Base-by-base conservation (phyloP, 2,113 vertebrate species). In the Gorsachius goisagi region DNA sequence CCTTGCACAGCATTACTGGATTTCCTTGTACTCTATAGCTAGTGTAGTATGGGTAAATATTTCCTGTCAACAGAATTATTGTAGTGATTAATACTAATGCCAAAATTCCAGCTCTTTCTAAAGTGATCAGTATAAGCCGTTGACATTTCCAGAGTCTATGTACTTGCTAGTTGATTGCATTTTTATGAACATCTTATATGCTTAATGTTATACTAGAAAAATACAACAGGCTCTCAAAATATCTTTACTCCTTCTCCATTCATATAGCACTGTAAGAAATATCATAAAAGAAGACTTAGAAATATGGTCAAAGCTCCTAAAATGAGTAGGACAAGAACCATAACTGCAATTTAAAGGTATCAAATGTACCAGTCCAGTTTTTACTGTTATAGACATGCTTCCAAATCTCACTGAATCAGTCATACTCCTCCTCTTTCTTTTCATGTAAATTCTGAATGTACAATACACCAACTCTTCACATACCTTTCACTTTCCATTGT, bases 81-180 rank as follows among this genome's bases (percentile, higher is more conserved):
- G 37, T 9, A 35, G 6, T 92, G 56, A 89, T 96, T 93, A 95
- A 88, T 77, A 67, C 19, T 59, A 92, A 72, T 1, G 5, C 67
- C 30, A 93, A 75, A 89, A 88, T 89, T 89, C 68, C 59, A 84
- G 32, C 16, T 89, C 23, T 96, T 93, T 94, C 88, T 82, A 85
- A 95, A 96, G 47, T 64, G 84, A 88, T 90, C 60, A 53, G 60
- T 83, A 37, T n/a, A 82, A 92, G 81, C 3, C 0, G 59, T 28
- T 96, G 92, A 92, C 87, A 96, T 93, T 97, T 91, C 64, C 81
- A 89, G 39, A 91, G 33, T 80, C 77, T 89, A 14, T 85, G 77
- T 24, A 88, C 84, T 92, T 88, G 41, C 79, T 41, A 87, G 58
- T 41, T 58, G 5, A 94, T 85, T 94, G 80, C 75, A 71, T 73